Base-by-base conservation (phyloP, 2,797 vertebrate genomes). In the Gymnothorax reevesii region DNA sequence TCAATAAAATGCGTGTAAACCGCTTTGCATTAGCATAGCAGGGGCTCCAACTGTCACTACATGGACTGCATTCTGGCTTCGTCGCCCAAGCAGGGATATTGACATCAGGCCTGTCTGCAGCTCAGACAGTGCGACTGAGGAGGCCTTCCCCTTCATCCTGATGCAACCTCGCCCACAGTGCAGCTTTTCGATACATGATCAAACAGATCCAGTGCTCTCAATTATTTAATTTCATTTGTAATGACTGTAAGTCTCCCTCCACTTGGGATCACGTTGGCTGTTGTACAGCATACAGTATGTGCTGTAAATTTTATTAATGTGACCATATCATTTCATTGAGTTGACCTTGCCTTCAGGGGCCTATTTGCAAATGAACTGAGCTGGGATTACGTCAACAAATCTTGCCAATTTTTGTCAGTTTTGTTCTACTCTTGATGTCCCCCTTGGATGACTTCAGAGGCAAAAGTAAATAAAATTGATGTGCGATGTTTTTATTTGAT, bases 21-120 rank as follows among this genome's bases (percentile, higher is more conserved):
- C 33, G 33, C 73, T 86, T 54, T 85, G 17, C 57, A 66, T 82
- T 54, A 60, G 25, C 66, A 73, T 42, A 66, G 66, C 86, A 75
- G 15, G 9, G 1, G 66, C 25, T 69, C 73, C 55, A 42, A 60
- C 73, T 82, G 55, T 90, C 83, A 82, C 84, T 62, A 83, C 54
- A 25, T 49, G 20, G 71, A 86, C 82, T 87, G 64, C 57, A 82
- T 64, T 69, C 64, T 59, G 77, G 84, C 83, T 89, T 84, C 54
- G 84, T 90, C 87, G 88, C 79, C 64, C 59, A 42, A 55, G 55
- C 62, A 57, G 84, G 62, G 82, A 86, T 87, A 84, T 73, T 82
- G 79, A 55, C 59, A 55, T 71, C 84, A 84, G 52, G 52, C 52
- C 59, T 27, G 71, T 22, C 83, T 86, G 54, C 22, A 13, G 52